phyloP scores from a whole-genome alignment of 1,140 invertebrate species.

The Drosophila willistoni region DNA sequence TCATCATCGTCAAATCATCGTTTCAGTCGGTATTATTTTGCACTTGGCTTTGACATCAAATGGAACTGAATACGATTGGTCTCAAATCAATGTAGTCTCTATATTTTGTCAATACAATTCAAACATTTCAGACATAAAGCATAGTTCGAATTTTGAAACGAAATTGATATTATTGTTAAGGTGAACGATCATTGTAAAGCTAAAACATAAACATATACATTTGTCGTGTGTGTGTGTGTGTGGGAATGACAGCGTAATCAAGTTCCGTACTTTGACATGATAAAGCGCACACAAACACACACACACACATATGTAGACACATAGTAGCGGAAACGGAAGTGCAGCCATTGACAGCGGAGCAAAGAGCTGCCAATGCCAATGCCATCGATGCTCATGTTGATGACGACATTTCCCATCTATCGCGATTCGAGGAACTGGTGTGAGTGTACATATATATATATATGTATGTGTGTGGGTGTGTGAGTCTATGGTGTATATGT shows the following conservation, averaged over 20 bases:
- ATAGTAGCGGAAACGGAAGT: slow-evolving; percentile 62
- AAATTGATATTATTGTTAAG: background rate
- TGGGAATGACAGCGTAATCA: slow-evolving; percentile 62
- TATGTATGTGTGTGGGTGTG: slow-evolving; percentile 21
- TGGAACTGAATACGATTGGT: too few relatives aligned
- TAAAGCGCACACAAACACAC: slow-evolving; percentile 42
- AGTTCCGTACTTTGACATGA: slow-evolving; percentile 53
- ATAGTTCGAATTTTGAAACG: too few relatives aligned
- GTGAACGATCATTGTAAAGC: background rate
- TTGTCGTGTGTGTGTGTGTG: slow-evolving; percentile 1
- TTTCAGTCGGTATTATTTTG: too few relatives aligned
- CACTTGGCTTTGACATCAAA: too few relatives aligned
- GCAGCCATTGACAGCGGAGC: slow-evolving; percentile 66
- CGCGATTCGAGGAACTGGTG: slow-evolving; percentile 14
- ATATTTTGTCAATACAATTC: too few relatives aligned
- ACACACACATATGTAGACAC: slow-evolving; percentile 6
- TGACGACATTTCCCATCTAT: slow-evolving; percentile 24
- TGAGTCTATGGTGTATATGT: background rate
- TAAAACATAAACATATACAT: background rate
- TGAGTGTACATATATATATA: slow-evolving; percentile 11
- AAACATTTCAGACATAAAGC: too few relatives aligned
- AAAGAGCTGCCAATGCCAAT: slow-evolving; percentile 28
- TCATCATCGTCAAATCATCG: too few relatives aligned
- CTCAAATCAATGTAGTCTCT: too few relatives aligned
- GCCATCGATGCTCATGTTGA: slow-evolving; percentile 43